A percentile compares a stretch with the other conserved stretches of the same genome.
Conservation (phyloP, 1,140 invertebrate genomes). For the Chrysopa pallens region DNA sequence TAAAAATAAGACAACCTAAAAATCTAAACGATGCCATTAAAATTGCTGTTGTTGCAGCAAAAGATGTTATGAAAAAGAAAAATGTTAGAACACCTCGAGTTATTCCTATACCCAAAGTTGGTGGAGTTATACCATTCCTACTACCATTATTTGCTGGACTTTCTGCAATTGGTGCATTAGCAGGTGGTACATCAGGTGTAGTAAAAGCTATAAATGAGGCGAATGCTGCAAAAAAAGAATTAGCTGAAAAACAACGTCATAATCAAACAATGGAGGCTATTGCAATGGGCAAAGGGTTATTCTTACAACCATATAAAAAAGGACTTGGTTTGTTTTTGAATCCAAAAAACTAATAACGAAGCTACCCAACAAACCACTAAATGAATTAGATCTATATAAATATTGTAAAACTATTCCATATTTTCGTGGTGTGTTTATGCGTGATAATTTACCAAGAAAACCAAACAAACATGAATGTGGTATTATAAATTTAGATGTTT, state of each 20-base stretch:
- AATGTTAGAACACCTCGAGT: conserved; percentile 11
- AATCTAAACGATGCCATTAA: conserved; percentile 2
- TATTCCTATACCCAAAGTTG: conserved; percentile 18
- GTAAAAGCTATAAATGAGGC: conserved; percentile 15
- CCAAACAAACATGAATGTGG: conserved; percentile 13
- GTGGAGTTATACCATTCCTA: conserved; percentile 15
- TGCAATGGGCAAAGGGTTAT: conserved; percentile 16
- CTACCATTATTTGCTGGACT: conserved; percentile 20
- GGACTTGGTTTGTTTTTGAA: conserved; percentile 15
- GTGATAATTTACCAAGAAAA: conserved; percentile 5
- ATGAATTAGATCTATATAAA: background rate
- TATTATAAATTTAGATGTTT: conserved; percentile 17
- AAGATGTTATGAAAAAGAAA: conserved; percentile 2
- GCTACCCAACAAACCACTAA: background rate
- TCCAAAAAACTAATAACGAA: conserved; percentile 2
- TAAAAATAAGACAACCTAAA: conserved; percentile 8
- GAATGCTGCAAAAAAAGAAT: conserved; percentile 9
- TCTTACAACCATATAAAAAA: conserved; percentile 13
- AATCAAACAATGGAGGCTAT: conserved; percentile 18
- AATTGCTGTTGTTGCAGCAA: conserved; percentile 1
- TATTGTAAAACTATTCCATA: background rate
- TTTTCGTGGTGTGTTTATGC: conserved; percentile 8
- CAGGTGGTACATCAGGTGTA: conserved; percentile 15
- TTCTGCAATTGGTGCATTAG: conserved; percentile 15
- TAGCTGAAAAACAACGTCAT: conserved; percentile 15